Percentiles rank a stretch among this genome's conserved stretches.
phyloP scores from a whole-genome alignment of 53 echinoderm and acorn worm genomes.

The Apostichopus leukothele region DNA sequence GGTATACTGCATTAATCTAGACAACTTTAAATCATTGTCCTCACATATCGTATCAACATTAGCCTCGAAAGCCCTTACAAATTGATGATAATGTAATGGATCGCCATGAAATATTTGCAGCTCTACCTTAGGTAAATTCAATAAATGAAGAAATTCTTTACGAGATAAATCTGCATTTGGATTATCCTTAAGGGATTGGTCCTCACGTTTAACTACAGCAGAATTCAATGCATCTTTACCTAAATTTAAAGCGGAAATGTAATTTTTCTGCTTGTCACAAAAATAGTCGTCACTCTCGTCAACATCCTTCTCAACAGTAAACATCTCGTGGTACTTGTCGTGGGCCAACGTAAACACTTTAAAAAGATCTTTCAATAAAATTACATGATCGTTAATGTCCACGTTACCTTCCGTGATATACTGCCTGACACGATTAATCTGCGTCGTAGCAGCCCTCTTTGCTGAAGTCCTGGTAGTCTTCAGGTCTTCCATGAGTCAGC shows the following conservation, averaged over 20 bases:
- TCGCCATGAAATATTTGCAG: conserved; percentile 50
- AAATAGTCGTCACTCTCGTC: conserved; percentile 52
- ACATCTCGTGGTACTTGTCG: conserved; percentile 44
- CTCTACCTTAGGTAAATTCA: conserved; percentile 58
- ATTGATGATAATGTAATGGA: conserved; percentile 56
- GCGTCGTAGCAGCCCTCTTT: conserved; percentile 48
- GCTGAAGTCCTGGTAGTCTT: conserved; percentile 41
- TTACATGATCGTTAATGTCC: conserved; percentile 34
- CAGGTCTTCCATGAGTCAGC: background rate
- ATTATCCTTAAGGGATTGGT: background rate
- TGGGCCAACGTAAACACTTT: conserved; percentile 41
- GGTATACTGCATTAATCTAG: conserved; percentile 56
- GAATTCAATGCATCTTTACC: conserved; percentile 15
- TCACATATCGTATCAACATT: conserved; percentile 56
- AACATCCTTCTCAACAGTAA: conserved; percentile 37
- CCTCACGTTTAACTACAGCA: conserved; percentile 19
- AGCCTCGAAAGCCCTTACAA: conserved; percentile 50
- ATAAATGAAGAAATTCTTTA: conserved; percentile 35
- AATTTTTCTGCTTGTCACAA: conserved; percentile 28
- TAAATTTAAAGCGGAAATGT: conserved; percentile 26
- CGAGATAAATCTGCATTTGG: conserved; percentile 32
- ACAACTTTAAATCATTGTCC: conserved; percentile 47
- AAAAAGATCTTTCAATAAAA: conserved; percentile 28
- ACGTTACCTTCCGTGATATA: conserved; percentile 45
- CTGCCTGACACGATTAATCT: conserved; percentile 42